Conservation (phyloP, 2,797 vertebrate species). For the Babyrousa celebensis region DNA sequence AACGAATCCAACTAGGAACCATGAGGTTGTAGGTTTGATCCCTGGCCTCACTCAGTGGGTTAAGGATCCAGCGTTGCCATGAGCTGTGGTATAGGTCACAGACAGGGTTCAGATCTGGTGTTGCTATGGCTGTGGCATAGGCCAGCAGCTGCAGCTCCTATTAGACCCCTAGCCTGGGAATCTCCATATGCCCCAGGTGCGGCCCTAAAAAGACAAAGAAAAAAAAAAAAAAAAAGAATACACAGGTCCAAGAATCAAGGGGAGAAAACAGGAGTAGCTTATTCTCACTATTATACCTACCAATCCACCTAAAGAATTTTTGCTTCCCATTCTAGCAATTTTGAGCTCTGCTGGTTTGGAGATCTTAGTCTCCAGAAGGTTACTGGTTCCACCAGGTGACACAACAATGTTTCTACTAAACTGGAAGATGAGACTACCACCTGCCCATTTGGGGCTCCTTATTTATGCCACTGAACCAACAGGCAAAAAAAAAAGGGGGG, state of each 20-base stretch:
- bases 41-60: too few relatives aligned
- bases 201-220: too few relatives aligned
- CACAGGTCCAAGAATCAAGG: neutral
- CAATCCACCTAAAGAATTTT: neutral
- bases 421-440: neutral
- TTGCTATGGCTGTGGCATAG: too few relatives aligned
- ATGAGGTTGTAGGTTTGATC: too few relatives aligned
- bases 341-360: neutral
- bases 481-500: neutral
- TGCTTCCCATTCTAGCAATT: neutral
- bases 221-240: neutral
- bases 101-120: too few relatives aligned
- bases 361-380: neutral
- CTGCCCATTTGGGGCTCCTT: neutral
- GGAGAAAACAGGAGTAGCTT: neutral
- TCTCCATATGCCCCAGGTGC: too few relatives aligned
- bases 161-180: too few relatives aligned
- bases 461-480: neutral
- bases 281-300: neutral
- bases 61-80: too few relatives aligned
- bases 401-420: neutral
- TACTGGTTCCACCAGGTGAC: neutral
- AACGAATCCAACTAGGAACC: too few relatives aligned
- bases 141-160: too few relatives aligned
- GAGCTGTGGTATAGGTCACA: too few relatives aligned